Base-by-base conservation (phyloP, 1,140 invertebrate genomes). In the Nephila pilipes region DNA sequence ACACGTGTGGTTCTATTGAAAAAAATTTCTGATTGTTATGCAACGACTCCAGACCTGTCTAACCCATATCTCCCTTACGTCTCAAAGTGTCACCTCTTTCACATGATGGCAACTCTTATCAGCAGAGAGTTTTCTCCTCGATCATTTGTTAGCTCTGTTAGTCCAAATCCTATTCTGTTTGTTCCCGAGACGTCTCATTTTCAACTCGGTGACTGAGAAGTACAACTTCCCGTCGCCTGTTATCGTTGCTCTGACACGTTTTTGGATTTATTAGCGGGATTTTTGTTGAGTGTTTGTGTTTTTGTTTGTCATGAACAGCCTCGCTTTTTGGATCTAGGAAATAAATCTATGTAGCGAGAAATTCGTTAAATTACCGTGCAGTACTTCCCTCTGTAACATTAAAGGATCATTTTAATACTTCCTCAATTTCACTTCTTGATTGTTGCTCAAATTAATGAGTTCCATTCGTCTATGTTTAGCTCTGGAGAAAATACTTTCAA, bases 11-110 rank as follows among this genome's bases (percentile, higher is more conserved):
- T 18, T 75, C 69, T 18, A 32, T 75, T 32, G 69, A 75, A 75
- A 75, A n/a, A 75, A 36, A 36, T 36, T 29, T 14, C 18, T 75
- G 29, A 75, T 75, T 75, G 69, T 75, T 75, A 75, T 75, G 69
- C 69, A 75, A 75, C 25, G 25, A 32, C 32, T 75, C 69, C 69
- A 75, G 32, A 75, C 69, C 69, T 75, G 69, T 75, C 69, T 29
- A 4, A 20, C 25, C 69, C 18, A 5, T 75, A 75, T 75, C 69
- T 32, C 69, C 69, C 69, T 29, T 14, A 75, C 32, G 32, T 75
- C 29, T 75, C 69, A 75, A 75, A 75, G 32, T 75, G 69, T 75
- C 69, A 75, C 69, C 69, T 36, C 29, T 75, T 75, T 75, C 69
- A 14, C 65, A 75, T 75, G 29, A 75, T 75, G 65, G 65, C 29